Evolutionary conservation across 53 echinoderm and acorn worm species (phyloP).

Genomic region (Holothuria scabra): DNA sequence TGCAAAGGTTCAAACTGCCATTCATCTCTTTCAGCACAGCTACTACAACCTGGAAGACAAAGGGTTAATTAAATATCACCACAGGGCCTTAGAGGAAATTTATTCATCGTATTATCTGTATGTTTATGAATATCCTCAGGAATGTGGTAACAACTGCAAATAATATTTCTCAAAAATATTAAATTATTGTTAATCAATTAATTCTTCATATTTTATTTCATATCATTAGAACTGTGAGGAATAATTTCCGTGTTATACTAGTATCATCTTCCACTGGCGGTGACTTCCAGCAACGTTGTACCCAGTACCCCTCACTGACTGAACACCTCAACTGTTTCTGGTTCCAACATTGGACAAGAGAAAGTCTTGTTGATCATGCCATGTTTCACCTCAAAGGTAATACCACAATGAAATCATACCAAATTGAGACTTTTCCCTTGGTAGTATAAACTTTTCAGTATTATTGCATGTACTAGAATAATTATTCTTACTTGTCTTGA

Average conservation of each 20-base stretch:
- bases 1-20: too few species aligned
- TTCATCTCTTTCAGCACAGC: too few species aligned
- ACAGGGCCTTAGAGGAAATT: too few species aligned
- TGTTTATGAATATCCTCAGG: too few species aligned
- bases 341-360: constrained; percentile 95
- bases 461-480: too few species aligned
- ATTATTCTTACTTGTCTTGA: too few species aligned
- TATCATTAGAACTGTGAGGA: constrained; percentile 75
- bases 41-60: too few species aligned
- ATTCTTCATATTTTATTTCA: not conserved
- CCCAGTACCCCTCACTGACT: constrained; percentile 84
- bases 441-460: too few species aligned
- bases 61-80: too few species aligned
- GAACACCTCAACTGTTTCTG: constrained; percentile 85
- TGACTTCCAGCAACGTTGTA: constrained; percentile 79
- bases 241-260: constrained; percentile 90
- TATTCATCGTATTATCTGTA: too few species aligned
- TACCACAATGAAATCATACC: not conserved
- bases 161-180: not conserved
- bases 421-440: too few species aligned
- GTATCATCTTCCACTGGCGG: constrained; percentile 83
- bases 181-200: not conserved
- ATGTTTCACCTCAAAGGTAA: constrained; percentile 83
- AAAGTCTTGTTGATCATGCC: constrained; percentile 85
- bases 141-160: not conserved